Percentiles rank a stretch among this genome's conserved stretches.
These are phyloP conservation scores for Misgurnus mizolepis DNA, from an alignment of 2,113 vertebrate species.

Conservation along the genomic window DNA sequence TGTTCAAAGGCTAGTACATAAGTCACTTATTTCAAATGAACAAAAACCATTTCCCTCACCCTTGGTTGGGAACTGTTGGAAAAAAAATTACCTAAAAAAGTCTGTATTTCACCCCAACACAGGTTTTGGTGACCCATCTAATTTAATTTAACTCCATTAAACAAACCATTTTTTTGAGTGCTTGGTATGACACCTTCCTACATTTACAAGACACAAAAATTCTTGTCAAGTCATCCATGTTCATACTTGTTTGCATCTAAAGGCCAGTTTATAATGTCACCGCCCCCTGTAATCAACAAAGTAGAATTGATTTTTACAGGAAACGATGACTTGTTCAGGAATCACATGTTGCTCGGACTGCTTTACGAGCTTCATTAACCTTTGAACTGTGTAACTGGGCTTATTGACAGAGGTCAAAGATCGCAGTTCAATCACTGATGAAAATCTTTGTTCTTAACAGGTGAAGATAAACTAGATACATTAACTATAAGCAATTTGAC, in stretches of 20 bases:
- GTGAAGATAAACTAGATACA: constrained; percentile 12
- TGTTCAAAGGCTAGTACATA: too few relatives aligned
- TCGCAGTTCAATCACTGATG: background rate
- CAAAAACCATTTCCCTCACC: too few relatives aligned
- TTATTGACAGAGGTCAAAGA: constrained; percentile 37
- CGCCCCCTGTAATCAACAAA: background rate
- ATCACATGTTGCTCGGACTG: background rate
- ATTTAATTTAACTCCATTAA: too few relatives aligned
- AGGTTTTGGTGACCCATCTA: too few relatives aligned
- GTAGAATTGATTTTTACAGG: constrained; percentile 4
- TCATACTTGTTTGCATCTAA: background rate
- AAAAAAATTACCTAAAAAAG: too few relatives aligned
- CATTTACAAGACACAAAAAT: too few relatives aligned
- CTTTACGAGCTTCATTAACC: constrained; percentile 46
- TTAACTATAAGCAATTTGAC: background rate
- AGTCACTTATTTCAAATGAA: too few relatives aligned
- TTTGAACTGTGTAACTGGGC: constrained; percentile 35
- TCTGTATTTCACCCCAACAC: too few relatives aligned
- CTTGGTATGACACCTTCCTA: too few relatives aligned
- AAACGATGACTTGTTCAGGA: background rate
- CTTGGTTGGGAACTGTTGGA: too few relatives aligned
- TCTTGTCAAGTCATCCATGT: background rate
- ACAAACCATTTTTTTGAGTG: too few relatives aligned
- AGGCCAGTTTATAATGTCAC: background rate
- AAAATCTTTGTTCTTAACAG: constrained; percentile 33